Evolutionary conservation across 2,888 invertebrate genomes (phyloP).

Genomic region (Hydrotaea diabolus): DNA sequence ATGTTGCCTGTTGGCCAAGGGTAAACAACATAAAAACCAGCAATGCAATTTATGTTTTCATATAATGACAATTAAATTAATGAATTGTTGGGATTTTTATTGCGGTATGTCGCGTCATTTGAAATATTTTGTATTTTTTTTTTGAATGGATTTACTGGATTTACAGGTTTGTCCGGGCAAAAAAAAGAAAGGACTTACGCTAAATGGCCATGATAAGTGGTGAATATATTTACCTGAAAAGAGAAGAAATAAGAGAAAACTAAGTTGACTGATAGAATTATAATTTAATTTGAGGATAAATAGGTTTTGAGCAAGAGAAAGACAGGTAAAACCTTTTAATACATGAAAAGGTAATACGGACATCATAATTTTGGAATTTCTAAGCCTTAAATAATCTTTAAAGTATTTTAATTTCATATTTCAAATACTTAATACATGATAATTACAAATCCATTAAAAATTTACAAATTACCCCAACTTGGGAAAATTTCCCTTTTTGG

Average conservation of each 20-base stretch:
- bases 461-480: not conserved
- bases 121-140: constrained; percentile 17
- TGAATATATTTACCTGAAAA: constrained; percentile 53
- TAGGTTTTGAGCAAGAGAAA: too few species aligned
- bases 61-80: constrained; percentile 34
- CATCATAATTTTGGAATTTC: too few species aligned
- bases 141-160: too few species aligned
- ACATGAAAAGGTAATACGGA: too few species aligned
- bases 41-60: constrained; percentile 29
- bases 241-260: constrained; percentile 34
- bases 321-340: too few species aligned
- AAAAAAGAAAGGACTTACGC: constrained; percentile 55
- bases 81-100: constrained; percentile 22
- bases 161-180: too few species aligned
- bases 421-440: not conserved
- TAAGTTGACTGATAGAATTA: too few species aligned
- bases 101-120: constrained; percentile 20
- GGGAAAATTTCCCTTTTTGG: constrained; percentile 9
- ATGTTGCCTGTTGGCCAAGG: not conserved
- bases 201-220: not conserved
- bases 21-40: not conserved
- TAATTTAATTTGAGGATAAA: not conserved
- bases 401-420: too few species aligned
- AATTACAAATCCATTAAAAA: not conserved
- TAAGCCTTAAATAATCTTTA: too few species aligned